Evolutionary conservation across 30 jellyfish, hydroid and myxozoan genomes (phyloP).

Genomic region (Catostylus mosaicus): DNA sequence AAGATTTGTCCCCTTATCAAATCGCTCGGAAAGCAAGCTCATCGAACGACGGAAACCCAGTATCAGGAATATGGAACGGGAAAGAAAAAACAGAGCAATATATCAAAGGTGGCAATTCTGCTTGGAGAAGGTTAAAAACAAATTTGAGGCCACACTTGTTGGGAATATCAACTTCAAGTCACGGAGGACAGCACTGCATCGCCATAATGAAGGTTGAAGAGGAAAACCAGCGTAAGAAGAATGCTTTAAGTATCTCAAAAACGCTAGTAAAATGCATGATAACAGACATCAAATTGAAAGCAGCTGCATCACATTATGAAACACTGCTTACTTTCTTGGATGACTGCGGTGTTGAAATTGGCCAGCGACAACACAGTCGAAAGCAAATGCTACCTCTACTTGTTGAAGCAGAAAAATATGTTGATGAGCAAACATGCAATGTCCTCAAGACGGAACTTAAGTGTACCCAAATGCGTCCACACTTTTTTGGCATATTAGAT

Average conservation of each 20-base stretch:
- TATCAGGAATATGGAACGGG: too few species aligned
- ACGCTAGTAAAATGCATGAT: conserved; percentile 33
- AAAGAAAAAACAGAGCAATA: too few species aligned
- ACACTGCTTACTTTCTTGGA: conserved; percentile 15
- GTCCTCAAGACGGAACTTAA: conserved; percentile 4
- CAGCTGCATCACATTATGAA: conserved; percentile 16
- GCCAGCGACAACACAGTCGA: conserved; percentile 23
- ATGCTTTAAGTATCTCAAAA: conserved; percentile 11
- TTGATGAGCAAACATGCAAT: conserved; percentile 10
- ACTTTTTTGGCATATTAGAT: conserved; percentile 31
- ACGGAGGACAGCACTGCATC: too few species aligned
- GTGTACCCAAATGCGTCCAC: conserved; percentile 24
- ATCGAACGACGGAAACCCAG: too few species aligned
- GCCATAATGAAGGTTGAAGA: conserved; percentile 11
- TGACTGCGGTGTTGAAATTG: conserved; percentile 25
- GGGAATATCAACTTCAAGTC: too few species aligned
- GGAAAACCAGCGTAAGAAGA: conserved; percentile 8
- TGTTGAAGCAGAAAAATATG: conserved; percentile 27
- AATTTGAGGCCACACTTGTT: too few species aligned
- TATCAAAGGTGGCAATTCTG: too few species aligned
- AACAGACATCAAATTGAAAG: conserved; percentile 30
- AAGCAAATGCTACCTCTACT: conserved; percentile 40
- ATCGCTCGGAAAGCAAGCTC: too few species aligned
- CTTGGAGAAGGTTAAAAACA: too few species aligned
- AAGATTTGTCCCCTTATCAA: too few species aligned